phyloP scores from a whole-genome alignment of 2,797 vertebrate genomes.

The Urophycis tenuis region DNA sequence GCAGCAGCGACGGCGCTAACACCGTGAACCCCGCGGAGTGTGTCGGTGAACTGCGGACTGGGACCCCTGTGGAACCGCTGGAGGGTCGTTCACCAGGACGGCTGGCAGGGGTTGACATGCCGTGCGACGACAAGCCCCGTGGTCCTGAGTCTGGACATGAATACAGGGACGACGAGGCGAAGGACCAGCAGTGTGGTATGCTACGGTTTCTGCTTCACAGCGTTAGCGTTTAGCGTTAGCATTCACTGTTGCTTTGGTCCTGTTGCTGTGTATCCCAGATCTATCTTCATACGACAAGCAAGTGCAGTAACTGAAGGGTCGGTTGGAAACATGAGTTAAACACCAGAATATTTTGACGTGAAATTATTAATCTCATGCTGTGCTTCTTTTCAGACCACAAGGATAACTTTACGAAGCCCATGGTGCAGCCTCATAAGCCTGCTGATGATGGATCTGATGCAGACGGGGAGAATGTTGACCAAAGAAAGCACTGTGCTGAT shows the following conservation, averaged over 20 bases:
- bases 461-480: conserved; percentile 9
- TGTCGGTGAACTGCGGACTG: neutral
- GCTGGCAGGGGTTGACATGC: neutral
- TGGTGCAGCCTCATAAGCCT: conserved; percentile 16
- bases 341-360: neutral
- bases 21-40: neutral
- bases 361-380: conserved; percentile 17
- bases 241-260: neutral
- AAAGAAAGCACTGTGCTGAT: neutral
- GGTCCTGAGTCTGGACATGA: neutral
- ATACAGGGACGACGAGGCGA: neutral
- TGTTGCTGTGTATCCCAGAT: neutral
- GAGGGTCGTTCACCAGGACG: neutral
- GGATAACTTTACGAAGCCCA: conserved; percentile 12
- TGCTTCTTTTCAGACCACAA: conserved; percentile 39
- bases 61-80: neutral
- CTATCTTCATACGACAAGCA: neutral
- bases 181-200: neutral
- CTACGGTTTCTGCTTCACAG: neutral
- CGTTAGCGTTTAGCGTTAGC: neutral
- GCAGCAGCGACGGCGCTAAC: conserved; percentile 3
- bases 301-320: neutral
- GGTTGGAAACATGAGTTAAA: conserved; percentile 25
- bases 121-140: neutral
- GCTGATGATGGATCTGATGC: conserved; percentile 21